Conservation (phyloP, 2,113 vertebrate genomes). For the Melanotaenia duboulayi region DNA sequence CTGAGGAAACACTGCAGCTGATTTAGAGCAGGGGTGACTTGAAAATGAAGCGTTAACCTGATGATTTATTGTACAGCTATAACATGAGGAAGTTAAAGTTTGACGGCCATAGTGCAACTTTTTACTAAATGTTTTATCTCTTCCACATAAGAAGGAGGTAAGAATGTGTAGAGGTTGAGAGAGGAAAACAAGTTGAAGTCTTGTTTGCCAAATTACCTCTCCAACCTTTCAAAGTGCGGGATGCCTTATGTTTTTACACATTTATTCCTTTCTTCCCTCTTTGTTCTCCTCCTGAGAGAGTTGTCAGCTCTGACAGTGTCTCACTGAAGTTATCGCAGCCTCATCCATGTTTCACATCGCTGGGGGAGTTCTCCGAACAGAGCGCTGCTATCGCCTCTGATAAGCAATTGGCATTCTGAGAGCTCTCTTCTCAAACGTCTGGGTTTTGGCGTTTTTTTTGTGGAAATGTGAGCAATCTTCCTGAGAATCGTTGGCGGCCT, state of each 20-base stretch:
- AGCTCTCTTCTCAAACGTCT: conserved; percentile 7
- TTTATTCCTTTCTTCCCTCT: conserved; percentile 49
- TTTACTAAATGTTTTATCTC: neutral
- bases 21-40: neutral
- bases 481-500: neutral
- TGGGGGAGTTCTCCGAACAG: conserved; percentile 16
- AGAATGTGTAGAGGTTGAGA: neutral
- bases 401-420: conserved; percentile 52
- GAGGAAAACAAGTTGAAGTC: conserved; percentile 21
- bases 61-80: neutral
- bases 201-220: conserved; percentile 66
- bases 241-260: conserved; percentile 25
- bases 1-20: conserved; percentile 12
- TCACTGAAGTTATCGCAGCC: conserved; percentile 47
- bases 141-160: neutral
- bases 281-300: conserved; percentile 48
- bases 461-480: conserved; percentile 24
- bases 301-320: conserved; percentile 46
- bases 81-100: neutral
- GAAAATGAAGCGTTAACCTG: conserved; percentile 3
- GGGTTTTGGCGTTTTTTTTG: conserved; percentile 14
- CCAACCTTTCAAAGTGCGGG: conserved; percentile 58
- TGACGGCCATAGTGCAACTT: neutral
- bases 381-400: conserved; percentile 10
- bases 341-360: conserved; percentile 15